Conservation (phyloP, 2,797 vertebrate genomes). For the Falco naumanni region DNA sequence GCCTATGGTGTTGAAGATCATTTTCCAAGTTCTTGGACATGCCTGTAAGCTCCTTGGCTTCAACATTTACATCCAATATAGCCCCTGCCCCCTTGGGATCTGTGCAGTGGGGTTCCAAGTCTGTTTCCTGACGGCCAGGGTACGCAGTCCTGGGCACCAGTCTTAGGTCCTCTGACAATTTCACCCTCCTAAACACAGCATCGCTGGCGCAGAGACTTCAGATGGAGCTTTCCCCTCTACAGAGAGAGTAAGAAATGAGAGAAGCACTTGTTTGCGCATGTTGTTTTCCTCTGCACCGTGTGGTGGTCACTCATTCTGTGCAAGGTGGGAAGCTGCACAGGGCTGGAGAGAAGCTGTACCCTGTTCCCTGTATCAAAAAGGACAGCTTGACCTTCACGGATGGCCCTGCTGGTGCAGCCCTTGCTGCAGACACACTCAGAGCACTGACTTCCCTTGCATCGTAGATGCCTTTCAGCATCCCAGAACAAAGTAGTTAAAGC, state of each 20-base stretch:
- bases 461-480: neutral
- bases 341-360: neutral
- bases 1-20: neutral
- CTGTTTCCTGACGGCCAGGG: neutral
- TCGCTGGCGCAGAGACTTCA: neutral
- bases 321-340: neutral
- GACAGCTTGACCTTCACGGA: neutral
- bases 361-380: neutral
- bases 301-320: neutral
- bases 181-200: neutral
- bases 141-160: neutral
- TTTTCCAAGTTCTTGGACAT: neutral
- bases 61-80: neutral
- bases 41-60: neutral
- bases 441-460: neutral
- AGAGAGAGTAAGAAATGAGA: neutral
- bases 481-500: neutral
- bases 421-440: neutral
- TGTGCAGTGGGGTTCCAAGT: neutral
- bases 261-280: accelerated
- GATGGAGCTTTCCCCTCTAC: neutral
- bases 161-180: neutral
- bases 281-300: neutral
- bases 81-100: neutral
- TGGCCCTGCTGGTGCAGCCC: neutral